Conservation (phyloP, 2,113 vertebrate species). For the Oceanites oceanicus region DNA sequence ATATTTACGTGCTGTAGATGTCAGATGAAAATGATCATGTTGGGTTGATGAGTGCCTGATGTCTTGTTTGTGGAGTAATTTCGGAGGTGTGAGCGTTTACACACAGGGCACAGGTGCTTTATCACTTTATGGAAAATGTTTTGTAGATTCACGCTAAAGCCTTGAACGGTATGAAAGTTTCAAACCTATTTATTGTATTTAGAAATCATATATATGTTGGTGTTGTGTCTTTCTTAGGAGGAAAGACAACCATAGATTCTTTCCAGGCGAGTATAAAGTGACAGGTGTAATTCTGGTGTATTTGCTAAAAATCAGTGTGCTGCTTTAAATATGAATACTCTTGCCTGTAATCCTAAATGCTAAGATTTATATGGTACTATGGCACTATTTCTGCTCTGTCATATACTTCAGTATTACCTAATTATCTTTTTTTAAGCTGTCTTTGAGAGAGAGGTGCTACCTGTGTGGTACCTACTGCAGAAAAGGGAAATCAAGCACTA, state of each 20-base stretch:
- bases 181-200: background rate
- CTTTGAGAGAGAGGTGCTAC: background rate
- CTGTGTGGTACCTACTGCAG: background rate
- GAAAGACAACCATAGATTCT: background rate
- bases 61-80: background rate
- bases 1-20: background rate
- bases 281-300: background rate
- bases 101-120: background rate
- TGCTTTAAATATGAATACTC: background rate
- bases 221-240: background rate
- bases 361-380: background rate
- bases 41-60: background rate
- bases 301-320: background rate
- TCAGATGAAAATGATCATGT: background rate
- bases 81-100: fast-evolving
- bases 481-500: background rate
- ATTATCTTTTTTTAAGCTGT: background rate
- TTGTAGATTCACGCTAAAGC: background rate
- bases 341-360: background rate
- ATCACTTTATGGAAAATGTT: background rate
- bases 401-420: too few species aligned
- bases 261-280: background rate
- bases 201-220: background rate
- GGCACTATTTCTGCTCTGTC: background rate
- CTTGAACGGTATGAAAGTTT: background rate